A percentile compares a stretch with the other conserved stretches of the same genome.
These are phyloP conservation scores for Pristiophorus japonicus DNA, from an alignment of 2,113 vertebrate species.

Conservation along the genomic window DNA sequence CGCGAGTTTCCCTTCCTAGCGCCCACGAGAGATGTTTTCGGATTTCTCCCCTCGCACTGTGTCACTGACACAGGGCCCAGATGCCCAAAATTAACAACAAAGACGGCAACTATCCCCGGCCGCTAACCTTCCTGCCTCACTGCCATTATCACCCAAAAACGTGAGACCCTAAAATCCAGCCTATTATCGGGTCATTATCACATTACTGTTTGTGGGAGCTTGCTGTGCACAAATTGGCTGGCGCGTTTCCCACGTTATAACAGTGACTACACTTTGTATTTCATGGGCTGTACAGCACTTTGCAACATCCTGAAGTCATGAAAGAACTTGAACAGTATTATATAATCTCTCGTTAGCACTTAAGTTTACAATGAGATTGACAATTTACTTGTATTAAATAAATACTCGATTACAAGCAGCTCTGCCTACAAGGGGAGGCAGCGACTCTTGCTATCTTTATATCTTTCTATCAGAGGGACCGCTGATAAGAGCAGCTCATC, in stretches of 20 bases:
- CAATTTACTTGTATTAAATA: not conserved
- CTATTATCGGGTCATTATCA: not conserved
- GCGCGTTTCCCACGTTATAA: not conserved
- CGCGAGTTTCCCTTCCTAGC: too few relatives aligned
- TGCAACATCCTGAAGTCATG: not conserved
- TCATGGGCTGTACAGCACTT: not conserved
- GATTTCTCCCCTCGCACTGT: too few relatives aligned
- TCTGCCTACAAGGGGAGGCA: not conserved
- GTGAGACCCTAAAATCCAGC: too few relatives aligned
- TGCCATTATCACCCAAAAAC: too few relatives aligned
- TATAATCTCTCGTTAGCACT: not conserved
- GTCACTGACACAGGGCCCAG: too few relatives aligned
- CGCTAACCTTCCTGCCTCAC: too few relatives aligned
- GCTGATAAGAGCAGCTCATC: not conserved
- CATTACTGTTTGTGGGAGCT: not conserved
- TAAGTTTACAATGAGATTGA: not conserved
- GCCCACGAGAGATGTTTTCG: too few relatives aligned
- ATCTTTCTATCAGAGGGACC: not conserved
- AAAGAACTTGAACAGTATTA: not conserved
- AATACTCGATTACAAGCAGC: not conserved
- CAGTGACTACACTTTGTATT: not conserved
- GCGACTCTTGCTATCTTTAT: not conserved
- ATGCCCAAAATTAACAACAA: too few relatives aligned
- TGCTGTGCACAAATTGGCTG: not conserved
- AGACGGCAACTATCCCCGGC: too few relatives aligned